Evolutionary conservation across 2,113 vertebrate genomes (phyloP).

Genomic region (Clarias gariepinus): DNA sequence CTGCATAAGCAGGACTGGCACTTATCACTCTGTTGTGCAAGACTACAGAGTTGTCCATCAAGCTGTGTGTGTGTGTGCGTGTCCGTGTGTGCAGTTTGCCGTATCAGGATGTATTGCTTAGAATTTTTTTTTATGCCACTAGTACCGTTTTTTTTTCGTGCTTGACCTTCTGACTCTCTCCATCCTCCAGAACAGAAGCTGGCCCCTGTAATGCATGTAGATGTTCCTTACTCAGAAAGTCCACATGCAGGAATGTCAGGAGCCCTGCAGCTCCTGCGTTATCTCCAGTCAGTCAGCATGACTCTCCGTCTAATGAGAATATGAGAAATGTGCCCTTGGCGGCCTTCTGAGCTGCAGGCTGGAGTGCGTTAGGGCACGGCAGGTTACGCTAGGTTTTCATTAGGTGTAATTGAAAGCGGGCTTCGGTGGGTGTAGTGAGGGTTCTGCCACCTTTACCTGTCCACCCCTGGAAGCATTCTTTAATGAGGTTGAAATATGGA

Average conservation of each 20-base stretch:
- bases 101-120: not conserved
- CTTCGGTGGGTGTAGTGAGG: constrained; percentile 36
- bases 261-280: constrained; percentile 20
- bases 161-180: constrained; percentile 12
- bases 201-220: constrained; percentile 11
- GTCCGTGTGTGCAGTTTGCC: not conserved
- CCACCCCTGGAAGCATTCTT: constrained; percentile 33
- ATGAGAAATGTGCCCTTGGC: constrained; percentile 49
- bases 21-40: constrained; percentile 17
- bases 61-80: not conserved
- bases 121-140: constrained; percentile 9
- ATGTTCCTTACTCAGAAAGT: constrained; percentile 19
- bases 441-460: constrained; percentile 54
- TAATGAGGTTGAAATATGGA: constrained; percentile 50
- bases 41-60: not conserved
- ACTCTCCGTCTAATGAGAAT: constrained; percentile 51
- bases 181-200: constrained; percentile 5
- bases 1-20: not conserved
- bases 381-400: constrained; percentile 54
- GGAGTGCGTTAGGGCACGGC: constrained; percentile 39
- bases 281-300: constrained; percentile 33
- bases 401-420: constrained; percentile 53
- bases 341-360: constrained; percentile 37
- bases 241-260: constrained; percentile 32
- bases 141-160: not conserved